Percentiles rank a stretch among this genome's conserved stretches.
These are phyloP conservation scores for Stegana nigrithorax DNA, from an alignment of 2,888 invertebrate species.

Conservation along the genomic window DNA sequence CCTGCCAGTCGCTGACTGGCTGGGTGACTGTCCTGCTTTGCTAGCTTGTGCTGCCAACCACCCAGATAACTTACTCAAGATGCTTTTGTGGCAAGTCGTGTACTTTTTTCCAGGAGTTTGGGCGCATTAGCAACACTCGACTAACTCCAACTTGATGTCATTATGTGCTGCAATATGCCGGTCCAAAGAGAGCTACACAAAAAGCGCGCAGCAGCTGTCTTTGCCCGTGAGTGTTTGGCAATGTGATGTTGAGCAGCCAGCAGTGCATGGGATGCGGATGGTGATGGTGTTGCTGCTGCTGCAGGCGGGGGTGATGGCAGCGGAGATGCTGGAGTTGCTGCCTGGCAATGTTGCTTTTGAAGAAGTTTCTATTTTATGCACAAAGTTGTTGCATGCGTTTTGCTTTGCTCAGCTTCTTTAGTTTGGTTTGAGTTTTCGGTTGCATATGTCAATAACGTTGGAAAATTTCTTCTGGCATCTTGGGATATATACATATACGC, in stretches of 20 bases:
- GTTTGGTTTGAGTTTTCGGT: too few relatives aligned
- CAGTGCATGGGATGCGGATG: too few relatives aligned
- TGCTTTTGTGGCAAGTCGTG: background rate
- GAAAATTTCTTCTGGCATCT: too few relatives aligned
- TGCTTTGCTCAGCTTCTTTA: too few relatives aligned
- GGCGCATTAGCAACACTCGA: slow-evolving; percentile 13
- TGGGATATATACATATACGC: too few relatives aligned
- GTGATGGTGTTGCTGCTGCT: background rate
- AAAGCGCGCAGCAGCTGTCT: slow-evolving; percentile 18
- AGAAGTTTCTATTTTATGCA: slow-evolving; percentile 13
- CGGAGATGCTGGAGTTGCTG: background rate
- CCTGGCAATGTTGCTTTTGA: too few relatives aligned
- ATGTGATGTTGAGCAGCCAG: slow-evolving; percentile 16
- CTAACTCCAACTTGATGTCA: slow-evolving; percentile 42
- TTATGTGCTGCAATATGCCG: slow-evolving; percentile 45
- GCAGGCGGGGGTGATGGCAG: too few relatives aligned
- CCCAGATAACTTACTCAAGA: background rate
- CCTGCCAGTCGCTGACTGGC: too few relatives aligned
- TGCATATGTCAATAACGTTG: background rate
- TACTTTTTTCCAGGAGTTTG: background rate
- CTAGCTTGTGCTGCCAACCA: too few relatives aligned
- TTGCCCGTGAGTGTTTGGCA: slow-evolving; percentile 20
- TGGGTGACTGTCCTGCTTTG: too few relatives aligned
- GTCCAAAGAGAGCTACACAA: background rate
- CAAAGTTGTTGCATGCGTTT: background rate